phyloP scores from a whole-genome alignment of 2,113 vertebrate species.

The Peromyscus leucopus region DNA sequence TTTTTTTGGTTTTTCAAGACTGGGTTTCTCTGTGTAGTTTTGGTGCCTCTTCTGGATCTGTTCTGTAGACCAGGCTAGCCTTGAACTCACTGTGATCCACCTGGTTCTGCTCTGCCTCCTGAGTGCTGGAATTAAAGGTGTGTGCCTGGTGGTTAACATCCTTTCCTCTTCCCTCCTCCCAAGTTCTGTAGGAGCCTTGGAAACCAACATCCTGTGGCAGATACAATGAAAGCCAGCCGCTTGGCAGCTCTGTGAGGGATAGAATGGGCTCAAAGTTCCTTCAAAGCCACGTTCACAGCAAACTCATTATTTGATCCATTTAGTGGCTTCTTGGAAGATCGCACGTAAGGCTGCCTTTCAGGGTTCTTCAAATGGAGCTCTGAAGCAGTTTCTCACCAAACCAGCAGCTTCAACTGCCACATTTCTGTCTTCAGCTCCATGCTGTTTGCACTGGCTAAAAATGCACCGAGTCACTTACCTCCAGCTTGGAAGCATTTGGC shows the following conservation, averaged over 20 bases:
- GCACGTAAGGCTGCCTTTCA: not conserved
- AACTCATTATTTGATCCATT: not conserved
- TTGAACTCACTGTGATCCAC: too few relatives aligned
- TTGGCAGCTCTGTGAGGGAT: not conserved
- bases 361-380: not conserved
- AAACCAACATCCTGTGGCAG: not conserved
- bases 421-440: not conserved
- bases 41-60: too few relatives aligned
- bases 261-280: not conserved
- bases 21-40: too few relatives aligned
- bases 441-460: not conserved
- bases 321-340: not conserved
- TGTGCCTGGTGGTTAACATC: too few relatives aligned
- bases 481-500: not conserved
- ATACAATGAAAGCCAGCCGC: not conserved
- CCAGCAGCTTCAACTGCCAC: not conserved
- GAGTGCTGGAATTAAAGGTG: too few relatives aligned
- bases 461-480: not conserved
- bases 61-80: too few relatives aligned
- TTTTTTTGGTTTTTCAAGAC: too few relatives aligned
- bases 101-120: too few relatives aligned
- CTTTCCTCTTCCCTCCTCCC: not conserved
- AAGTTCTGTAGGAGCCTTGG: constrained; percentile 1
- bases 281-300: constrained; percentile 10
- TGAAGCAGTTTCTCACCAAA: not conserved